Evolutionary conservation across 1,140 invertebrate genomes (phyloP), one percentile per base, ranked within the genome.

Genomic region (Hycleus cichorii): DNA sequence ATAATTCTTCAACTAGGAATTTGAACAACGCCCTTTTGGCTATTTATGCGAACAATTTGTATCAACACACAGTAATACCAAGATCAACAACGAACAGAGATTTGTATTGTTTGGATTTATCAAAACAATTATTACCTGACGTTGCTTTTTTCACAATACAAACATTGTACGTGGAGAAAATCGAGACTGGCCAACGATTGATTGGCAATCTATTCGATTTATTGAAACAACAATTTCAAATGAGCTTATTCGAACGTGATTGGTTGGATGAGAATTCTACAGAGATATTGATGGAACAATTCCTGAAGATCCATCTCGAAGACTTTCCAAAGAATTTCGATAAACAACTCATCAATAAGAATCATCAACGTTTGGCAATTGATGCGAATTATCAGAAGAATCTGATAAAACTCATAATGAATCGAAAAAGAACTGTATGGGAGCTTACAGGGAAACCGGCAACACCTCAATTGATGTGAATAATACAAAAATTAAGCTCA

Each of bases 21-120:
- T 38, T 66, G 10, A 54, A 61, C 25, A 61, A 61, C 11, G 51
- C 54, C 2, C 45, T 66, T 8, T 18, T 66, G 9, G 27, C 59
- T 38, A 57, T 66, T 3, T 61, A 60, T 39, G 57, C 59, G 3
- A 38, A 57, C 39, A 49, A 58, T 39, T 49, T 66, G n/a, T 66
- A 46, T 39, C 48, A 61, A 39, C 57, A 57, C 42, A 54, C 56
- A 25, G 64, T 66, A 8, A 11, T 62, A 24, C 53, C 64, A 0
- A 45, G 48, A 45, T 11, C 46, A 2, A 59, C 40, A 47, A 24
- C 40, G 3, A 40, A 45, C 11, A 40, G 53, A 4, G 32, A 48
- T 4, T n/a, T 48, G 12, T 66, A 59, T 39, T 66, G 64, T 44
- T 24, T 53, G 25, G 40, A 57, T 12, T 46, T 62, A 39, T 48